phyloP scores from a whole-genome alignment of 2,888 invertebrate species.

The Coelinius sp. region DNA sequence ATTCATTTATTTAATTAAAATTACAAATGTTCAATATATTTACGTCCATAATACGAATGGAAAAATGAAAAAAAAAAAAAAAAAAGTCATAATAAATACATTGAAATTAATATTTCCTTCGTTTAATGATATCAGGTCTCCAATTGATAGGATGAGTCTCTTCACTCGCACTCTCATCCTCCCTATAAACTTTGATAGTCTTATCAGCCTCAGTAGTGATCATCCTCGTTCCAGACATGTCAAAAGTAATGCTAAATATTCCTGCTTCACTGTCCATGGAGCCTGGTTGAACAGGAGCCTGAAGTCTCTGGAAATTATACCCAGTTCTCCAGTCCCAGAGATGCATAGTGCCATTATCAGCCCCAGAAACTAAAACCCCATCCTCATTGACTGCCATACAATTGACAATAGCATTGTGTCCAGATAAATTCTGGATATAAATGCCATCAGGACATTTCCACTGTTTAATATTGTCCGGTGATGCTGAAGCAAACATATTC shows the following conservation, averaged over 20 bases:
- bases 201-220: constrained; percentile 99
- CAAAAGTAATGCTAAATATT: constrained; percentile 95
- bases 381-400: constrained; percentile 95
- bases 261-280: constrained; percentile 99
- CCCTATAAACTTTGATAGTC: constrained; percentile 98
- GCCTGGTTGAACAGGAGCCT: constrained; percentile 96
- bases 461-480: constrained; percentile 98
- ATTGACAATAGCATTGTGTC: constrained; percentile 98
- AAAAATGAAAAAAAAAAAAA: neutral
- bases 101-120: constrained; percentile 84
- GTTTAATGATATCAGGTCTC: constrained; percentile 96
- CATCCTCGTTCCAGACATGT: constrained; percentile 93
- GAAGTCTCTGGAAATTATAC: constrained; percentile 96
- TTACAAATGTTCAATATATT: neutral
- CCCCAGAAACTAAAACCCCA: constrained; percentile 96
- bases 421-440: constrained; percentile 96
- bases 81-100: neutral
- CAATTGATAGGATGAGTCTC: constrained; percentile 97
- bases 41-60: too few relatives aligned
- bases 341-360: constrained; percentile 97
- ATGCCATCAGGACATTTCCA: constrained; percentile 99
- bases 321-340: constrained; percentile 99
- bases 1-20: neutral
- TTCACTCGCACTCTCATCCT: constrained; percentile 96
- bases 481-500: constrained; percentile 97